Conservation (phyloP, 2,113 vertebrate genomes). For the Muntiacus muntjak region DNA sequence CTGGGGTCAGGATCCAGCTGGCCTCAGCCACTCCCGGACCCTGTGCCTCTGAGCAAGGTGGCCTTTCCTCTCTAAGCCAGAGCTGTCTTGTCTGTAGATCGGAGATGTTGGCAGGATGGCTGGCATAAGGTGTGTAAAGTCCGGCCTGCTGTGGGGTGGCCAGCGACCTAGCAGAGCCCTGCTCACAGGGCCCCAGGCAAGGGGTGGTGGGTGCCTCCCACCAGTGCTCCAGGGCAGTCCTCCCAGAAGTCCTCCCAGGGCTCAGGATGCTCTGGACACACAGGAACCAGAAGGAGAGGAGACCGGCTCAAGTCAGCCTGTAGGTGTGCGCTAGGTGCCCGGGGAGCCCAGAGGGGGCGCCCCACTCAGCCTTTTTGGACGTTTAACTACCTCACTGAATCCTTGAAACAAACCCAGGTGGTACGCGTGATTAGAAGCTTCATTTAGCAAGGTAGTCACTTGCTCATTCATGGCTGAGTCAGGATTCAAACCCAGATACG, state of each 20-base stretch:
- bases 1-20: neutral
- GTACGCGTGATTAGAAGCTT: neutral
- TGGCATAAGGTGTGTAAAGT: neutral
- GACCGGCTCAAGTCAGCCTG: neutral
- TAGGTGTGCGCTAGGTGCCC: neutral
- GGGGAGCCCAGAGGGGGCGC: neutral
- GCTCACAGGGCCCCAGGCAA: neutral
- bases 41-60: neutral
- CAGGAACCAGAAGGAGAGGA: neutral
- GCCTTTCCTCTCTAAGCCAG: neutral
- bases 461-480: neutral
- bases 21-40: neutral
- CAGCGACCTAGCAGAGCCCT: neutral
- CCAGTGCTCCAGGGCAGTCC: neutral
- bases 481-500: neutral
- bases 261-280: neutral
- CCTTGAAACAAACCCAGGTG: neutral
- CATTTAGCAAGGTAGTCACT: neutral
- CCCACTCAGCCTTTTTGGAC: neutral
- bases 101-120: neutral
- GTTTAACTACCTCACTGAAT: neutral
- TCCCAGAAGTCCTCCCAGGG: neutral
- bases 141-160: fast-evolving
- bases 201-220: neutral
- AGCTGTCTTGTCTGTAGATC: neutral